Base-by-base conservation (phyloP, 2,113 vertebrate species). In the Grammomys surdaster region DNA sequence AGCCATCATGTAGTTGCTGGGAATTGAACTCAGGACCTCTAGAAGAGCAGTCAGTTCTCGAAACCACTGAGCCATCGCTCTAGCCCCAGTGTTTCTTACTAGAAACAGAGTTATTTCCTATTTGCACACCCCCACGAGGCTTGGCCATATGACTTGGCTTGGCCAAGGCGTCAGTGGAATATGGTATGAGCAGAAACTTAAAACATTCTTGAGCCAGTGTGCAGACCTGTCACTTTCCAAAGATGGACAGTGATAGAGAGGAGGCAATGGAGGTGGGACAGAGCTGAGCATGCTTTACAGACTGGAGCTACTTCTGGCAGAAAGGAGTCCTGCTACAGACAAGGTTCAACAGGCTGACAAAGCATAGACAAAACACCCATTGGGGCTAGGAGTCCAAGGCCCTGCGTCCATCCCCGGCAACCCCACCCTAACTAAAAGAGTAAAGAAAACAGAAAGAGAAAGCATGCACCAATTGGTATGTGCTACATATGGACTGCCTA, bases 101-200 rank as follows among this genome's bases (percentile, higher is more conserved):
- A 20, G 73, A 67, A 16, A 24, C 0, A 20, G 28, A 76, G 36
- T 0, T 1, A 43, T 10, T 8, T 73, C 77, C 51, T 1, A n/a
- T 10, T 6, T 69, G 77, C 43, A 22, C 0, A 9, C 7, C 7
- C 7, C 20, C 31, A 0, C 0, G 9, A 85, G 88, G 10, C 60
- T 63, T 91, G 95, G 69, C 48, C 76, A 8, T 0, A 7, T 4
- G 63, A 84, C 80, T 46, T 26, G 65, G 24, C 70, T 46, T 22
- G 65, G 20, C 56, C 58, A 48, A 4, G 4, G 12, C 43, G n/a
- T 48, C 33, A 19, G 33, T 9, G 33, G 46, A 13, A 72, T 0
- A 24, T 33, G 89, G 40, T 36, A 0, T 0, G 69, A 78, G 81
- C 54, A 89, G 40, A 91, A 60, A 24, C 82, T 89, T 51, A n/a